Base-by-base conservation (phyloP, 2,888 invertebrate species). In the Macrophya annulata region DNA sequence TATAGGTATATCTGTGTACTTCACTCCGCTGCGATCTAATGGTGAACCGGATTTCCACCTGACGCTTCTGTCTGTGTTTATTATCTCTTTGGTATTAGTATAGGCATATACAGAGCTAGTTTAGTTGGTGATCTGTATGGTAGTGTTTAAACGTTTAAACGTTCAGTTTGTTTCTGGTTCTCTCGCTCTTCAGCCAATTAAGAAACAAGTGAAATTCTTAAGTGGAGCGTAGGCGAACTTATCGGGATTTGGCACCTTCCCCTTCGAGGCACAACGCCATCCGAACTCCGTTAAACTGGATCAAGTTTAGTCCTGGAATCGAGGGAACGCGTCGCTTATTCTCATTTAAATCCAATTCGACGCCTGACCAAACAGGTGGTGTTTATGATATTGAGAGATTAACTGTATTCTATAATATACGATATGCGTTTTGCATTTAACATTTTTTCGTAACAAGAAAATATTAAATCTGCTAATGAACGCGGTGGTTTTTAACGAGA, bases 381-480 rank as follows among this genome's bases (percentile, higher is more conserved):
- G 45, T 40, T 45, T 40, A 45, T 45, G 72, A 74, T 74, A 40
- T 21, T 21, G 21, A 74, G 45, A 45, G 21, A 45, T 74, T 74
- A 68, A 37, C 31, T 37, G 8, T 68, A 15, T 68, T 25, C n/a
- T 10, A 3, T 1, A 4, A 4, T 68, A 9, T 31, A 37, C 0
- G 68, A 9, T 40, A 40, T 17, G 31, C 40, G 71, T 71, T 5
- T n/a, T 71, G n/a, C 37, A 68, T 1, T 17, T 43, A 0, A 0
- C n/a, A 45, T 74, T 45, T 45, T 74, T 4, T 21, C 72, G 45
- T 45, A 0, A 25, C 43, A 0, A 25, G n/a, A 74, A 74, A 74
- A 21, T 45, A 45, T 43, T 43, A n/a, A 74, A 90, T 91, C 90
- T 85, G 89, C 91, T 91, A 91, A 91, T 91, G 91, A 91, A 90